These are phyloP conservation scores for Dasypus novemcinctus DNA, from an alignment of 2,113 vertebrate species.

Conservation along the genomic window DNA sequence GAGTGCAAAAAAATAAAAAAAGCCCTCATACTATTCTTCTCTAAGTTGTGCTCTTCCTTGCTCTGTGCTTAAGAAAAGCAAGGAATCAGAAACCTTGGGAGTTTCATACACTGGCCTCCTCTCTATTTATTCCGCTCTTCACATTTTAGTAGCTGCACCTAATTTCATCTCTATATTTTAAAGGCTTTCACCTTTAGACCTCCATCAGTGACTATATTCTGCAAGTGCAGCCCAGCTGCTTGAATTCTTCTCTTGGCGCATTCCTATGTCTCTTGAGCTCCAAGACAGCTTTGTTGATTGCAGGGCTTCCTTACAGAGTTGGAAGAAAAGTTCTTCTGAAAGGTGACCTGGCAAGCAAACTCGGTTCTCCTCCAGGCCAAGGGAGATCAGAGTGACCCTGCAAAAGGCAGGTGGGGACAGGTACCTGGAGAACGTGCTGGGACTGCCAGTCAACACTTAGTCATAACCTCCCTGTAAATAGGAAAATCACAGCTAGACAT, in stretches of 20 bases:
- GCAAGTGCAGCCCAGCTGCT: neutral
- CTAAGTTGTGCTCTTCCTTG: neutral
- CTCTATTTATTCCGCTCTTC: neutral
- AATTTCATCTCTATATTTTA: neutral
- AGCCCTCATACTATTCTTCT: neutral
- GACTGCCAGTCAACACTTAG: neutral
- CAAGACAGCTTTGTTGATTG: neutral
- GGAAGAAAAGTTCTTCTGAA: neutral
- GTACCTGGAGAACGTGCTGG: neutral
- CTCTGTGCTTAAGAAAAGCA: neutral
- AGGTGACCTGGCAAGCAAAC: neutral
- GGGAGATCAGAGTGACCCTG: neutral
- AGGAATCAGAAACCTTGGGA: neutral
- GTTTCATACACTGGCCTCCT: neutral
- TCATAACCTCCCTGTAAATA: neutral
- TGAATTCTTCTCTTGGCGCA: neutral
- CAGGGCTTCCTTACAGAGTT: neutral
- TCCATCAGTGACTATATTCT: neutral
- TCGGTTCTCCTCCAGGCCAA: neutral
- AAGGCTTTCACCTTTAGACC: neutral
- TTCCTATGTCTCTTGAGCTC: neutral
- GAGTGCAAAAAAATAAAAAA: neutral
- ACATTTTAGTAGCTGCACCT: neutral
- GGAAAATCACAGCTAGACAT: neutral
- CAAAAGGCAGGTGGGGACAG: neutral